Base-by-base conservation (phyloP, 2,113 vertebrate species). In the Halcyon malimbica region DNA sequence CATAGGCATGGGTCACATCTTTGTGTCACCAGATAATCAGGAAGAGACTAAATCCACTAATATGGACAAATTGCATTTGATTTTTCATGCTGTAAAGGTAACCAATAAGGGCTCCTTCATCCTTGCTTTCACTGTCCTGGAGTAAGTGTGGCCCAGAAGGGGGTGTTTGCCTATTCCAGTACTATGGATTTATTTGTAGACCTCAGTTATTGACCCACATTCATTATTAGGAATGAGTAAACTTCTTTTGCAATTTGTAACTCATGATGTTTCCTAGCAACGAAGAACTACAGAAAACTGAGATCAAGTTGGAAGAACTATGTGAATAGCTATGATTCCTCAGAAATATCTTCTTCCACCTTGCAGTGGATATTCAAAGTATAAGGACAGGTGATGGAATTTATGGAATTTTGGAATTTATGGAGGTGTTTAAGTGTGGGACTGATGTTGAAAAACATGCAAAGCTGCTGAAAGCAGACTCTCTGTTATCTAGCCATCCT, bases 21-120 rank as follows among this genome's bases (percentile, higher is more conserved):
- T 97, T 95, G 84, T 95, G 96, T 87, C 94, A 87, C 90, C 28
- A 87, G 90, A 95, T 97, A 98, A 98, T 98, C 96, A 97, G 96
- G 96, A 94, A 95, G 92, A 97, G 69, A 97, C 93, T 91, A 95
- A 97, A 48, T 60, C 84, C 48, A 93, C 90, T 98, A 98, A 97
- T 98, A 96, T 85, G 96, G 95, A 97, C 96, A 98, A 98, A 98
- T 97, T 94, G 87, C 88, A 79, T 98, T 98, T 96, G 97, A 97
- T 97, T 98, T 97, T 97, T 95, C 92, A 95, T 94, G 95, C 94
- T 73, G 92, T 85, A 95, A 76, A 87, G 20, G 69, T 93, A 97
- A 80, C 94, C 90, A 95, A 68, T 96, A 95, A 87, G 79, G 91
- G 42, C 33, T 95, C 56, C 91, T 90, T 95, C 74, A 81, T 93